These are phyloP conservation scores for Peromyscus nudipes DNA, from an alignment of 2,797 vertebrate genomes.

Conservation along the genomic window DNA sequence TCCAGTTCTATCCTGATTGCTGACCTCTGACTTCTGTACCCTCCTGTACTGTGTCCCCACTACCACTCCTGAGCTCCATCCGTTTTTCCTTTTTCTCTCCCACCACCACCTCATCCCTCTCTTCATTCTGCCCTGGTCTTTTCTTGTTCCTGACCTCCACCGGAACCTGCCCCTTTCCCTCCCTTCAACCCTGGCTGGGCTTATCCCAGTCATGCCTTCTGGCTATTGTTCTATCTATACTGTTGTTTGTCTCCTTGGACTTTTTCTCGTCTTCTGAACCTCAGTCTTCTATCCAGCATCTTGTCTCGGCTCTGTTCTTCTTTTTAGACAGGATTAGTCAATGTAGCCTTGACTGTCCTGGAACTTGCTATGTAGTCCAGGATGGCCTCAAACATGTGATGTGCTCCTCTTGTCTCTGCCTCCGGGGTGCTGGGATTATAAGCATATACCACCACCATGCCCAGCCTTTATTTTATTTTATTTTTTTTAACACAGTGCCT, in stretches of 20 bases:
- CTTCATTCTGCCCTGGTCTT: slow-evolving; percentile 56
- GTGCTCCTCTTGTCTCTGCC: neutral
- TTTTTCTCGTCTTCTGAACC: slow-evolving; percentile 55
- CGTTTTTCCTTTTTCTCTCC: slow-evolving; percentile 19
- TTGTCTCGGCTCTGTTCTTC: neutral
- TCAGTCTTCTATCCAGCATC: slow-evolving; percentile 23
- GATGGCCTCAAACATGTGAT: neutral
- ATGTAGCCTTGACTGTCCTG: neutral
- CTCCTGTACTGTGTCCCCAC: neutral
- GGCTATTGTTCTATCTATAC: neutral
- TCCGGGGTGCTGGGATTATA: neutral
- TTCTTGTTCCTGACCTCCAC: slow-evolving; percentile 58
- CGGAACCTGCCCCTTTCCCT: slow-evolving; percentile 50
- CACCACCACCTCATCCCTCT: neutral
- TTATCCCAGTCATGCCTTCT: slow-evolving; percentile 30
- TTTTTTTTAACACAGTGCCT: neutral
- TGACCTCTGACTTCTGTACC: slow-evolving; percentile 58
- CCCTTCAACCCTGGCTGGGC: slow-evolving; percentile 16
- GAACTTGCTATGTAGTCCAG: neutral
- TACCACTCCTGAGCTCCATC: neutral
- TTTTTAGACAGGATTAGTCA: neutral
- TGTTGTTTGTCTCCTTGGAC: slow-evolving; percentile 43
- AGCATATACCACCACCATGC: neutral
- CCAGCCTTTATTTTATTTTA: neutral
- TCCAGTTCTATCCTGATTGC: slow-evolving; percentile 52